Evolutionary conservation across 2,797 vertebrate species (phyloP).

Genomic region (Gymnothorax javanicus): DNA sequence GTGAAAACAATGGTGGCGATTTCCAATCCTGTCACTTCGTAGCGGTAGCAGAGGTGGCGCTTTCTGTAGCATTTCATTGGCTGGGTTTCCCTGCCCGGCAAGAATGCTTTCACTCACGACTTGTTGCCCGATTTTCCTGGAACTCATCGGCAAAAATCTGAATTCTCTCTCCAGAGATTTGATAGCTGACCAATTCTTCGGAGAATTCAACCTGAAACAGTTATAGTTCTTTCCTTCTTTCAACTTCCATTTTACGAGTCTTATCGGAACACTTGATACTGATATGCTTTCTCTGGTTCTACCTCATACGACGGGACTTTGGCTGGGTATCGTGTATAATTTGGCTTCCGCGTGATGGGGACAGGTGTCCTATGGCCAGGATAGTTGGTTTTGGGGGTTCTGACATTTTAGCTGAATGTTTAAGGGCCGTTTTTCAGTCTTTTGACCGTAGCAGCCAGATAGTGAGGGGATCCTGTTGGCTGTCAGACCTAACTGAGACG

Average conservation of each 20-base stretch:
- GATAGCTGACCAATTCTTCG: not conserved
- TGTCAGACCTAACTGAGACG: not conserved
- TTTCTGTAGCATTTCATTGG: not conserved
- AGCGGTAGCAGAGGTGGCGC: not conserved
- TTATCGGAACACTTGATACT: slow-evolving; percentile 12
- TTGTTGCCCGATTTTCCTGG: not conserved
- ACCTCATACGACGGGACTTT: slow-evolving; percentile 24
- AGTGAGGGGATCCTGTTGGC: not conserved
- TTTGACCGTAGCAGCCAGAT: not conserved
- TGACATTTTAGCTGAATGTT: not conserved
- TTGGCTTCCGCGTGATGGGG: not conserved
- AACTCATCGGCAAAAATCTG: not conserved
- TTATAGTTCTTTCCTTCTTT: not conserved
- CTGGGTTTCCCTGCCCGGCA: not conserved
- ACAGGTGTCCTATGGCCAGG: not conserved
- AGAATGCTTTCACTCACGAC: not conserved
- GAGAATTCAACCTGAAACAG: not conserved
- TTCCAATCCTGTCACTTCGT: not conserved
- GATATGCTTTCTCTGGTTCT: slow-evolving; percentile 25
- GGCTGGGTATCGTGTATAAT: not conserved
- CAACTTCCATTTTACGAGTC: not conserved
- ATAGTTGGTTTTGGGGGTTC: not conserved
- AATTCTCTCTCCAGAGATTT: not conserved
- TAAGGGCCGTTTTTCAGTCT: not conserved
- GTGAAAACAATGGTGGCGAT: not conserved